A percentile compares a stretch with the other conserved stretches of the same genome.
phyloP scores from a whole-genome alignment of 2,797 vertebrate genomes.

The Acanthiza pusilla region DNA sequence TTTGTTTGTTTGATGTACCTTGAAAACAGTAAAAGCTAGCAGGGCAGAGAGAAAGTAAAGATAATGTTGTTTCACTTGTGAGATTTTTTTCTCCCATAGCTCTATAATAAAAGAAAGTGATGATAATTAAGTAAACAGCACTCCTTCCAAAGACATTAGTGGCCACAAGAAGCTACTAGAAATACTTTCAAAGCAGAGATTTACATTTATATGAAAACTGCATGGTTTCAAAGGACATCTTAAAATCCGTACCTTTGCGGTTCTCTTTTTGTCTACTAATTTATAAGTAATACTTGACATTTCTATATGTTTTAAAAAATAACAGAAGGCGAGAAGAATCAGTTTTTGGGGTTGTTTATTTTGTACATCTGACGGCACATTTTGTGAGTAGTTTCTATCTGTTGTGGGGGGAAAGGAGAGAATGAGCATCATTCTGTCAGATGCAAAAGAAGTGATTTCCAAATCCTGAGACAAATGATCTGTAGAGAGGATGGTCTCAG shows the following conservation, averaged over 20 bases:
- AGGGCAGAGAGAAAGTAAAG: constrained; percentile 7
- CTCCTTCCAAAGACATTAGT: background rate
- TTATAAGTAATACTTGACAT: background rate
- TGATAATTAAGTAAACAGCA: constrained; percentile 31
- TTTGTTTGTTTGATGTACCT: constrained; percentile 53
- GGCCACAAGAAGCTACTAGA: background rate
- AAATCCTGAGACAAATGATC: background rate
- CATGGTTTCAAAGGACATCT: background rate
- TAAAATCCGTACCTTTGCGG: background rate
- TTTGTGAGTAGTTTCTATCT: background rate
- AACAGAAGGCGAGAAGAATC: background rate
- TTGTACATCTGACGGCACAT: background rate
- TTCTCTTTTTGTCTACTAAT: background rate
- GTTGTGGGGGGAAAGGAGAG: background rate
- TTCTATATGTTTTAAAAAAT: background rate
- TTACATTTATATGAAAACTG: background rate
- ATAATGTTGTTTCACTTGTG: constrained; percentile 12
- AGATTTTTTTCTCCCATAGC: background rate
- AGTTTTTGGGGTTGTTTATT: background rate
- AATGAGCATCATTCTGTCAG: accelerated
- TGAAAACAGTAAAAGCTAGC: constrained; percentile 20
- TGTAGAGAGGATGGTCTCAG: background rate
- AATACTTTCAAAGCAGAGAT: background rate
- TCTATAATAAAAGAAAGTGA: background rate
- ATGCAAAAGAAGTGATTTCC: background rate